Base-by-base conservation (phyloP, 2,113 vertebrate species). In the Falcunculus frontatus region DNA sequence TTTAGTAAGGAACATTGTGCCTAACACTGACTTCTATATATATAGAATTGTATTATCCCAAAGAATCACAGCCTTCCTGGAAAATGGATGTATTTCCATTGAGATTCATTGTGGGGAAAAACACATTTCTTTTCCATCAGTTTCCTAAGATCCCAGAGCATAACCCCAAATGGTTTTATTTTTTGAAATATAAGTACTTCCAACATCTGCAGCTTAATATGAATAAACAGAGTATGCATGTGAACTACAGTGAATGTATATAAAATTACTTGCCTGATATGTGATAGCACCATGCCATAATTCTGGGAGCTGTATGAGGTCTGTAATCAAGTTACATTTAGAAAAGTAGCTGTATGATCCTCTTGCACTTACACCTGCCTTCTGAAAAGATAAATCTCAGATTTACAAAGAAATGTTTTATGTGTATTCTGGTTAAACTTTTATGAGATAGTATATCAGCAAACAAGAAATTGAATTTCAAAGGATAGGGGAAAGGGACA, bases 391-490 rank as follows among this genome's bases (percentile, higher is more conserved):
- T 33, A 91, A 62, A 87, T 77, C 62, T 74, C 75, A 55, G 42
- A 73, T 56, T 89, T 89, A 74, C 70, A 60, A 70, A 84, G 35
- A 91, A 93, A 79, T 81, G 42, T 77, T 96, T 97, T 95, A 92
- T 95, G 47, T 96, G 81, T 92, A 55, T 94, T 95, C 95, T 97
- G 94, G 95, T 97, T 96, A 96, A 95, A 94, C 69, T 93, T 95
- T 96, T 96, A 93, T 94, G 94, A 95, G 89, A 67, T 96, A 87
- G 55, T 79, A 59, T 96, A 77, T 95, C 69, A 47, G 85, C 72
- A 84, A 47, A 93, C 89, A 88, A 2, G 32, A 93, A 91, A 84
- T 73, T 57, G 88, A 87, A 95, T 97, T 84, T 95, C 50, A n/a
- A 92, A 91, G 74, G 46, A 7, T 46, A 68, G 84, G 90, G n/a